Conservation (phyloP, 2,888 invertebrate species). For the Pilophorus perplexus region DNA sequence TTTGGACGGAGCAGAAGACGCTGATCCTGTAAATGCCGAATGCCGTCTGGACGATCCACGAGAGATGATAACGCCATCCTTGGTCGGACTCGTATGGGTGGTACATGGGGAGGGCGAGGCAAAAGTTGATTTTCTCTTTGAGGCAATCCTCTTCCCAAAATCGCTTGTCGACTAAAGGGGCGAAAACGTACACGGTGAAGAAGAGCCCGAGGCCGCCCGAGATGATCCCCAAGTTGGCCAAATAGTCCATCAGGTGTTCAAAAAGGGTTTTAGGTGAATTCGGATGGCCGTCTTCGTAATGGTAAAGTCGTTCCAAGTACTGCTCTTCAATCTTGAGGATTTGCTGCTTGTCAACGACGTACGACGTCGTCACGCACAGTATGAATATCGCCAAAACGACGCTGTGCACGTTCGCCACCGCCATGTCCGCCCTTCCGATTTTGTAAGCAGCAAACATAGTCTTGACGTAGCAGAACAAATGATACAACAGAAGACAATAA, state of each 20-base stretch:
- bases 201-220: neutral
- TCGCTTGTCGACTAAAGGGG: constrained; percentile 11
- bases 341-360: neutral
- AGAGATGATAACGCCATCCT: neutral
- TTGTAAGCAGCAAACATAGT: neutral
- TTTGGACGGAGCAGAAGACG: constrained; percentile 11
- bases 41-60: neutral
- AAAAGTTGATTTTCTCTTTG: constrained; percentile 5
- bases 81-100: constrained; percentile 10
- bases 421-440: constrained; percentile 7
- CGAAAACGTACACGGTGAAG: constrained; percentile 2
- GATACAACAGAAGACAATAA: neutral
- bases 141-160: constrained; percentile 12
- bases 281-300: neutral
- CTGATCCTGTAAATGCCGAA: constrained; percentile 21
- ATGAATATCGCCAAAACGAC: constrained; percentile 4
- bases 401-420: constrained; percentile 13
- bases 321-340: neutral
- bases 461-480: constrained; percentile 7
- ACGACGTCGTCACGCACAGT: neutral
- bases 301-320: constrained; percentile 4
- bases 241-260: neutral
- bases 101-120: constrained; percentile 11
- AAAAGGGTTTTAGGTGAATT: neutral
- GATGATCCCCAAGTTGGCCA: neutral